phyloP scores from a whole-genome alignment of 1,140 invertebrate species.

The Rhizoglyphus robini region DNA sequence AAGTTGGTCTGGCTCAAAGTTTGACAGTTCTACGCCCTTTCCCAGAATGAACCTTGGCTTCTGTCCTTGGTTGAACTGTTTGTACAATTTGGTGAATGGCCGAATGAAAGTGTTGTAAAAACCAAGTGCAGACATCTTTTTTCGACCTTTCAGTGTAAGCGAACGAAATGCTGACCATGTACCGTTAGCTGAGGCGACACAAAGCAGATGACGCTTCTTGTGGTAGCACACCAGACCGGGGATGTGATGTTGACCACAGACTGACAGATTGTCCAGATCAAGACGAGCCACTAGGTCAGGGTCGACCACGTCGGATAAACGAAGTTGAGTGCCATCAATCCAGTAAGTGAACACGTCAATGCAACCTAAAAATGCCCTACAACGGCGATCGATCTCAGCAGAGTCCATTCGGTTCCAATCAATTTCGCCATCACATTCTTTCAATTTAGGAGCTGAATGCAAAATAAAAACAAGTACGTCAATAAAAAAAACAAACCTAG shows the following conservation, averaged over 20 bases:
- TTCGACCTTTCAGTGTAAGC: slow-evolving; percentile 20
- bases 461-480: background rate
- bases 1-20: background rate
- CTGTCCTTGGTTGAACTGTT: background rate
- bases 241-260: background rate
- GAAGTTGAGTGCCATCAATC: slow-evolving; percentile 16
- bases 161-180: slow-evolving; percentile 25
- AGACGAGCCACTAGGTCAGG: slow-evolving; percentile 5
- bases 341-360: slow-evolving; percentile 25
- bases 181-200: slow-evolving; percentile 21
- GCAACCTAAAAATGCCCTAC: slow-evolving; percentile 26
- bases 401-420: slow-evolving; percentile 25
- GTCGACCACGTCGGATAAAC: slow-evolving; percentile 15
- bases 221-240: slow-evolving; percentile 15
- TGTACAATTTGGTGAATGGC: background rate
- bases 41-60: background rate
- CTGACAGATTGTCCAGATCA: background rate
- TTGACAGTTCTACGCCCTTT: background rate
- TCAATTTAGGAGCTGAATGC: slow-evolving; percentile 29
- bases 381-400: slow-evolving; percentile 26
- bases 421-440: slow-evolving; percentile 23
- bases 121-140: slow-evolving; percentile 25
- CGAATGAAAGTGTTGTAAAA: slow-evolving; percentile 29
- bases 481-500: background rate
- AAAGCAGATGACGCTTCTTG: slow-evolving; percentile 15